Conservation (phyloP, 2,113 vertebrate genomes). For the Equus quagga region DNA sequence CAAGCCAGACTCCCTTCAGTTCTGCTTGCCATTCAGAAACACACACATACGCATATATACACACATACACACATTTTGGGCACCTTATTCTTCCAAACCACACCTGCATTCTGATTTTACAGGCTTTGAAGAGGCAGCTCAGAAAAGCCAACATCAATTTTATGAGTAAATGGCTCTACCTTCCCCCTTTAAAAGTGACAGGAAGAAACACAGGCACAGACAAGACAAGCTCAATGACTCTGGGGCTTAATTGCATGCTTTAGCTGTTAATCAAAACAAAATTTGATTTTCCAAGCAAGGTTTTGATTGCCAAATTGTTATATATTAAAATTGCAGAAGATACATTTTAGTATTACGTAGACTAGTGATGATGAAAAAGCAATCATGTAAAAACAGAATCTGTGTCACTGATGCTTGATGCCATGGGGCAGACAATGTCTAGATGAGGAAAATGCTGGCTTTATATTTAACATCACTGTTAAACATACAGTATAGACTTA, state of each 20-base stretch:
- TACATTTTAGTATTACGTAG: not conserved
- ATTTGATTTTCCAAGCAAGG: constrained; percentile 9
- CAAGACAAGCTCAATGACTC: not conserved
- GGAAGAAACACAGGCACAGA: not conserved
- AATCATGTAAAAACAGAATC: not conserved
- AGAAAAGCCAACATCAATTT: not conserved
- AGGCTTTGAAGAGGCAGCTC: not conserved
- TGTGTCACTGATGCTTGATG: not conserved
- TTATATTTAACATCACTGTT: no score
- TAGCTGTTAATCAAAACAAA: not conserved
- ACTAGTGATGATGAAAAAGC: not conserved
- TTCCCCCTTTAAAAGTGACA: not conserved
- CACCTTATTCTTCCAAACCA: not conserved
- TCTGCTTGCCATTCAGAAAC: not conserved
- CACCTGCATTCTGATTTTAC: not conserved
- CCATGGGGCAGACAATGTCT: rapidly evolving
- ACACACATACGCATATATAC: rapidly evolving
- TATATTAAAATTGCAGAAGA: not conserved
- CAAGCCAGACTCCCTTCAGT: not conserved
- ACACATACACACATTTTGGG: rapidly evolving
- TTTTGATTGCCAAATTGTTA: constrained; percentile 21
- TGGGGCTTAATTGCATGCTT: not conserved
- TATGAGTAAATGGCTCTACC: not conserved
- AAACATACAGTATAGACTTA: constrained; percentile 86
- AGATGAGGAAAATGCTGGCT: not conserved